Evolutionary conservation across 2,888 invertebrate genomes (phyloP).

Genomic region (Cabera pusaria): DNA sequence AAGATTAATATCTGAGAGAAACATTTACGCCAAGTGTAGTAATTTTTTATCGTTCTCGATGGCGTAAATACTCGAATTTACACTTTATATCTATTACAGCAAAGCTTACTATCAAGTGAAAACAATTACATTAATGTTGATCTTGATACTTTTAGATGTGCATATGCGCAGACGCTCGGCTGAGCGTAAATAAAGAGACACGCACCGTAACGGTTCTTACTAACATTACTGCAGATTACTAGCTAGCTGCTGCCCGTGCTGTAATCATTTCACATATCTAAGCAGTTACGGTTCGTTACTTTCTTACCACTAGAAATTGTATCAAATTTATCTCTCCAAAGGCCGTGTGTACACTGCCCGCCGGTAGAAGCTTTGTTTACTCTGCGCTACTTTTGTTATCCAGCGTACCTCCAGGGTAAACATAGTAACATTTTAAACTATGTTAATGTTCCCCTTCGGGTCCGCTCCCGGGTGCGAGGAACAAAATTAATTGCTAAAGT

Average conservation of each 20-base stretch:
- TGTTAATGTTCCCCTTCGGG: conserved; percentile 25
- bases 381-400: conserved; percentile 7
- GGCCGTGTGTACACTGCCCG: conserved; percentile 2
- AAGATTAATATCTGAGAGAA: conserved; percentile 16
- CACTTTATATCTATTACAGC: conserved; percentile 1
- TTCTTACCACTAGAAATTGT: conserved; percentile 10
- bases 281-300: conserved; percentile 13
- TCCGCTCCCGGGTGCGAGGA: conserved; percentile 15
- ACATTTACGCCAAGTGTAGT: conserved; percentile 10
- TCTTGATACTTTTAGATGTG: conserved; percentile 22
- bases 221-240: conserved; percentile 25
- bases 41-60: conserved; percentile 9
- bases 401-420: conserved; percentile 5
- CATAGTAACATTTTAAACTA: conserved; percentile 21
- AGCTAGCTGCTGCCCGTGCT: conserved; percentile 7
- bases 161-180: conserved; percentile 25
- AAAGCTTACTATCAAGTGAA: conserved; percentile 1
- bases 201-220: conserved; percentile 36
- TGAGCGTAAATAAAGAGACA: conserved; percentile 44
- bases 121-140: conserved; percentile 12
- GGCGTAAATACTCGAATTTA: too few relatives aligned
- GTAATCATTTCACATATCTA: conserved; percentile 14
- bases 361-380: not conserved
- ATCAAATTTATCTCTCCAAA: conserved; percentile 4
- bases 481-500: conserved; percentile 45